Conservation (phyloP, 1,140 invertebrate genomes). For the Apis laboriosa region DNA sequence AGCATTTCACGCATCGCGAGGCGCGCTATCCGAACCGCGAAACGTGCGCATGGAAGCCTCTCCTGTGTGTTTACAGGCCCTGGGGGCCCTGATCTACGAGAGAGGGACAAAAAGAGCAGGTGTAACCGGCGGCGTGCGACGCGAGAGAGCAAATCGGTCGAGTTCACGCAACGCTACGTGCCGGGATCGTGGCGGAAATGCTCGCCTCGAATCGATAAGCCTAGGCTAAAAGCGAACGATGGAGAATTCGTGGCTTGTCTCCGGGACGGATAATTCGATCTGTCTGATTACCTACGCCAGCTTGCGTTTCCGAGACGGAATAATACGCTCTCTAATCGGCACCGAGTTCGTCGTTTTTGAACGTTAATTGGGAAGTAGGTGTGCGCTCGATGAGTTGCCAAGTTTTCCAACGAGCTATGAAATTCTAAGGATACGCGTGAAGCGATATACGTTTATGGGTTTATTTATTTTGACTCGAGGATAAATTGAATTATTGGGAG, state of each 20-base stretch:
- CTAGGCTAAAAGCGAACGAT: slow-evolving; percentile 24
- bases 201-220: slow-evolving; percentile 32
- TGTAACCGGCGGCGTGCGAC: neutral
- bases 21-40: slow-evolving; percentile 20
- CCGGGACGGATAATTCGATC: neutral
- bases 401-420: neutral
- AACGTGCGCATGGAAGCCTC: neutral
- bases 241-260: slow-evolving; percentile 32
- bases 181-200: slow-evolving; percentile 18
- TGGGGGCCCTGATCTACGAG: neutral
- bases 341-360: neutral
- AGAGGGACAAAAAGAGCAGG: slow-evolving; percentile 24
- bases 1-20: slow-evolving; percentile 32
- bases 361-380: neutral
- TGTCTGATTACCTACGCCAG: slow-evolving; percentile 2
- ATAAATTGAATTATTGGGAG: no score
- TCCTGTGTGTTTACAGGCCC: slow-evolving; percentile 11
- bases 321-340: neutral
- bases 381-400: neutral
- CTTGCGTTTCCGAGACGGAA: neutral
- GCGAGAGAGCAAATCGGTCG: slow-evolving; percentile 32
- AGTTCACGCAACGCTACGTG: slow-evolving; percentile 34
- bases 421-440: neutral
- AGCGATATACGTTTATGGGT: no score
- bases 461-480: no score